Percentiles rank a stretch among this genome's conserved stretches.
These are phyloP conservation scores for Calypte anna DNA, from an alignment of 2,113 vertebrate genomes.

Conservation along the genomic window DNA sequence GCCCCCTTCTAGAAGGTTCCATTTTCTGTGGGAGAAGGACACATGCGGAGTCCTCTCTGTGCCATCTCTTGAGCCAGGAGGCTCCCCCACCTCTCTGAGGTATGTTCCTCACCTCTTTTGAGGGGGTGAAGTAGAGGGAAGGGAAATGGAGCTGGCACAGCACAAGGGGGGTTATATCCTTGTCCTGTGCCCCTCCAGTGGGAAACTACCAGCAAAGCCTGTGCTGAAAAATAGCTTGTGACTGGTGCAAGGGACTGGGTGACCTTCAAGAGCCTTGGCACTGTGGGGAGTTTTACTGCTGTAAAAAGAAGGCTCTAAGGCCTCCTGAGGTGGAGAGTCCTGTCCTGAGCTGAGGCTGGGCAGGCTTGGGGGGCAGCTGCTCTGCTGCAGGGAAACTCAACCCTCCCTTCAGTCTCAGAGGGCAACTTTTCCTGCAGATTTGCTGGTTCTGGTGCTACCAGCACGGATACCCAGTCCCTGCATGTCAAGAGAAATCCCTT, in stretches of 20 bases:
- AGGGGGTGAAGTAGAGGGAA: rapidly evolving
- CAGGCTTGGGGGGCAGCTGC: rapidly evolving
- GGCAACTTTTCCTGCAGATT: rapidly evolving
- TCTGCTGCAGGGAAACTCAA: background rate
- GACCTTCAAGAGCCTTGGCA: background rate
- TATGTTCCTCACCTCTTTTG: rapidly evolving
- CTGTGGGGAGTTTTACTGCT: background rate
- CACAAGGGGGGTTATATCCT: rapidly evolving
- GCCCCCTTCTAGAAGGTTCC: background rate
- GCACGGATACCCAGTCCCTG: rapidly evolving
- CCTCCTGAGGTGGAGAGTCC: rapidly evolving
- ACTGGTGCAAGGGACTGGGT: rapidly evolving
- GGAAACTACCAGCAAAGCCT: rapidly evolving
- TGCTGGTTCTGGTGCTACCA: rapidly evolving
- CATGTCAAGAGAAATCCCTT: rapidly evolving
- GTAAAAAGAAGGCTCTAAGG: background rate
- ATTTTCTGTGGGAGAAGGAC: rapidly evolving
- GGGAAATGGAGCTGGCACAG: background rate
- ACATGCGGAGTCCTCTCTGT: rapidly evolving
- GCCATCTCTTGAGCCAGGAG: rapidly evolving
- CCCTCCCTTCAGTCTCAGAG: background rate
- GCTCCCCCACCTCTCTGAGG: rapidly evolving
- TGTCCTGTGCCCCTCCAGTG: too few species aligned
- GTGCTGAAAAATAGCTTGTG: rapidly evolving
- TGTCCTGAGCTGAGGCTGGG: rapidly evolving